Percentiles rank a stretch among this genome's conserved stretches.
phyloP scores from a whole-genome alignment of 2,888 invertebrate genomes.

The Lasioglossum marginatum region DNA sequence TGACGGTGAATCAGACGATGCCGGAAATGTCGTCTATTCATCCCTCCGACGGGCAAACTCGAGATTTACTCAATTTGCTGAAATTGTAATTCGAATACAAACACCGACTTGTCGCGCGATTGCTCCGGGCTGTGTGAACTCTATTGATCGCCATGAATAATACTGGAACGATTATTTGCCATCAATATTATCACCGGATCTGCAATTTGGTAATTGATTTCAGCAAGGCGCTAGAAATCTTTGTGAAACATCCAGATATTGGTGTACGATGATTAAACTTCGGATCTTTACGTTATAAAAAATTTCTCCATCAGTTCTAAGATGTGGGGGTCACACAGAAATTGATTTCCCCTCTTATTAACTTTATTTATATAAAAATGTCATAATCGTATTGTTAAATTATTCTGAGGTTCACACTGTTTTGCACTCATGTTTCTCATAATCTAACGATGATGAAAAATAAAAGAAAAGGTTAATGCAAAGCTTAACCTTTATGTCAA shows the following conservation, averaged over 20 bases:
- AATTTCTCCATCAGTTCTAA: not conserved
- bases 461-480: not conserved
- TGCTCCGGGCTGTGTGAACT: slow-evolving; percentile 9
- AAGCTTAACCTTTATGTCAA: not conserved
- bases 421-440: not conserved
- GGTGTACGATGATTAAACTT: not conserved
- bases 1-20: slow-evolving; percentile 41
- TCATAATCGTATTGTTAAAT: not conserved
- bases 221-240: not conserved
- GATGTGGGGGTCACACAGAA: not conserved
- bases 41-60: slow-evolving; percentile 56
- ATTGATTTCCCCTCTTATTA: not conserved
- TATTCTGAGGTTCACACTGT: not conserved
- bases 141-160: not conserved
- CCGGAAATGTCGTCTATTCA: slow-evolving; percentile 47
- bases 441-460: not conserved
- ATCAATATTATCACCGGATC: not conserved
- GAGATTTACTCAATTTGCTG: slow-evolving; percentile 67
- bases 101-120: slow-evolving; percentile 14
- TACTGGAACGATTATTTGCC: slow-evolving; percentile 7
- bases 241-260: not conserved
- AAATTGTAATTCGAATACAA: slow-evolving; percentile 67
- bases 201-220: not conserved
- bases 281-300: not conserved
- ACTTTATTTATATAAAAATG: too few relatives aligned